Evolutionary conservation across 2,888 invertebrate genomes (phyloP), one percentile per base, ranked within the genome.

Genomic region (Papilio elwesi): DNA sequence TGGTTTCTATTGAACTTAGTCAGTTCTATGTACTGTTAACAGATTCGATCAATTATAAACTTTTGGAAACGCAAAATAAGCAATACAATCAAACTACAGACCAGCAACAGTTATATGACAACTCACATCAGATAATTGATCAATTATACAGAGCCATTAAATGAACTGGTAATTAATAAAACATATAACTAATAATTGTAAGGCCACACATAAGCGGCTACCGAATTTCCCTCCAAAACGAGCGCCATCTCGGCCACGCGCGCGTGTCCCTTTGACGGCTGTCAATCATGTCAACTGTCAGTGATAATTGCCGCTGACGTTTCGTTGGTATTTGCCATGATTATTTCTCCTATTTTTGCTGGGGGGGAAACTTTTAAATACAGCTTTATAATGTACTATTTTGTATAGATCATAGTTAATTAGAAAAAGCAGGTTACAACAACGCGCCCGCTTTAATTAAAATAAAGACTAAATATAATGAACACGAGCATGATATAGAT

Each of bases 221-320:
- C 68, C 53, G 68, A 63, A 68, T 67, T 67, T 66, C 67, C 43
- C 66, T 62, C 67, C 66, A 59, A 67, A 70, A 47, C 52, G 63
- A 43, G 47, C 47, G 26, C 47, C 48, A n/a, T 52, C 51, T 13
- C n/a, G 43, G 7, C 51, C 57, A 49, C 57, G 26, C 59, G 59
- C 57, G 26, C 59, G 59, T 38, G 47, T 71, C 11, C 53, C 62
- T 62, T 63, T 72, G 71, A 68, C 53, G 52, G 62, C 67, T 62
- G 62, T 71, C 71, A 67, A 67, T 62, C 62, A n/a, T 15, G 66
- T 36, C 47, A 26, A 53, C 52, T 68, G 68, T 64, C 66, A 57
- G 15, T 43, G n/a, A 16, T 71, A 66, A 71, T 71, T 71, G 71
- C 59, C 26, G 71, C 43, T 59, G 59, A 71, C 71, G 36, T 71